Percentiles rank a stretch among this genome's conserved stretches.
Conservation (phyloP, 1,140 invertebrate genomes). For the Delia radicum region DNA sequence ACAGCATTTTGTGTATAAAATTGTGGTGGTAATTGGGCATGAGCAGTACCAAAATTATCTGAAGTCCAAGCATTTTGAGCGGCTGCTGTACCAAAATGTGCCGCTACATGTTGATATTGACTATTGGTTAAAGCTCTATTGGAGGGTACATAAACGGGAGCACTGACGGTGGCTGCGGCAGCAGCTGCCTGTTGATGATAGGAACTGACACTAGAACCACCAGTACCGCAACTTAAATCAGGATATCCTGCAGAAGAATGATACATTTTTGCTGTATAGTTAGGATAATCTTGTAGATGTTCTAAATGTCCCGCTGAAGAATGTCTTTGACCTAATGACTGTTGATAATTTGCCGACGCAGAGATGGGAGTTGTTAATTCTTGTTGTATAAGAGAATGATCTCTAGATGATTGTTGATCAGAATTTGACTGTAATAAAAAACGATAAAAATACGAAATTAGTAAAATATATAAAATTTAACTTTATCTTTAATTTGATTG, state of each 20-base stretch:
- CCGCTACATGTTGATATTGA: constrained; percentile 52
- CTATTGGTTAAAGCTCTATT: constrained; percentile 55
- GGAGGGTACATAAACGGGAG: constrained; percentile 61
- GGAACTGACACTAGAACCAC: constrained; percentile 34
- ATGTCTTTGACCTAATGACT: background rate
- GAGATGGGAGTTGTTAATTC: background rate
- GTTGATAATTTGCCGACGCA: background rate
- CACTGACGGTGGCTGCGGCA: constrained; percentile 48
- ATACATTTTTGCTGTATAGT: constrained; percentile 44
- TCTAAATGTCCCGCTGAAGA: background rate
- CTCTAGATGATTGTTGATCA: constrained; percentile 9
- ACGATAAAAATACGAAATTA: background rate
- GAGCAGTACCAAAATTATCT: constrained; percentile 48
- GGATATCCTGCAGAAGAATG: constrained; percentile 47
- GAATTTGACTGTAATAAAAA: constrained; percentile 13
- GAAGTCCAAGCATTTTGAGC: constrained; percentile 54
- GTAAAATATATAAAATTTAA: background rate
- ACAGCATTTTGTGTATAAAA: constrained; percentile 72
- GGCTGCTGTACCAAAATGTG: constrained; percentile 52
- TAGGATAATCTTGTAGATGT: constrained; percentile 21
- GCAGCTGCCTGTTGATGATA: constrained; percentile 54
- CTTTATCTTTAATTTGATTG: background rate
- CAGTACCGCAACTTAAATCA: constrained; percentile 47
- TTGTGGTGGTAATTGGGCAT: constrained; percentile 59
- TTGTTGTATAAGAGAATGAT: constrained; percentile 9